Base-by-base conservation (phyloP, 53 echinoderm and acorn worm species). In the Luidia sarsii region DNA sequence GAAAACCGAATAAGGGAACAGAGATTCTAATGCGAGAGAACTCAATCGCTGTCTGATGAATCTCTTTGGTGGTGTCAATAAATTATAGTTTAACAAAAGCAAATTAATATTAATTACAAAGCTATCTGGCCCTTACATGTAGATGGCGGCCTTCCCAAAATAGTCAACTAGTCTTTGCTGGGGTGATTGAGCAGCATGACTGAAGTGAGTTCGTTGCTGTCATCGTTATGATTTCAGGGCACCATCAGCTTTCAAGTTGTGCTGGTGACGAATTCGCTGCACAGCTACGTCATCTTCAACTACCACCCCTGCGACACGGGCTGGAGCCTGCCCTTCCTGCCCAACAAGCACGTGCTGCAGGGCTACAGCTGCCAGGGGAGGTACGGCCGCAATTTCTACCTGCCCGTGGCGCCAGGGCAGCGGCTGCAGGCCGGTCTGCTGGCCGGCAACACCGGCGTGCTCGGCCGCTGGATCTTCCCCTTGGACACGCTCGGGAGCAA, bases 181-280 rank as follows among this genome's bases (percentile, higher is more conserved):
- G n/a, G n/a, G n/a, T n/a, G n/a, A n/a, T n/a, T n/a, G n/a, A n/a
- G n/a, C n/a, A n/a, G n/a, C n/a, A n/a, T n/a, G n/a, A n/a, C n/a
- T n/a, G n/a, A n/a, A n/a, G n/a, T n/a, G n/a, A n/a, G n/a, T n/a
- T n/a, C n/a, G n/a, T n/a, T n/a, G n/a, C n/a, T n/a, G n/a, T n/a
- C n/a, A n/a, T n/a, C n/a, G n/a, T n/a, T n/a, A n/a, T n/a, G n/a
- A n/a, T n/a, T n/a, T n/a, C 50, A 39, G 27, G 85, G 85, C 84
- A 89, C 84, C 21, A 95, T 92, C 70, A 92, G 89, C 3, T 95
- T 95, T 82, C 95, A 95, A 65, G 92, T 84, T 10, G 86, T 86
- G 4, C 41, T 95, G n/a, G 89, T 84, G 21, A 95, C 92, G 7
- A 87, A 95, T 48, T 87, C 87, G 9, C 84, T 75, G 43, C 87